These are phyloP conservation scores for Cyanistes caeruleus DNA, from an alignment of 2,113 vertebrate species.

Conservation along the genomic window DNA sequence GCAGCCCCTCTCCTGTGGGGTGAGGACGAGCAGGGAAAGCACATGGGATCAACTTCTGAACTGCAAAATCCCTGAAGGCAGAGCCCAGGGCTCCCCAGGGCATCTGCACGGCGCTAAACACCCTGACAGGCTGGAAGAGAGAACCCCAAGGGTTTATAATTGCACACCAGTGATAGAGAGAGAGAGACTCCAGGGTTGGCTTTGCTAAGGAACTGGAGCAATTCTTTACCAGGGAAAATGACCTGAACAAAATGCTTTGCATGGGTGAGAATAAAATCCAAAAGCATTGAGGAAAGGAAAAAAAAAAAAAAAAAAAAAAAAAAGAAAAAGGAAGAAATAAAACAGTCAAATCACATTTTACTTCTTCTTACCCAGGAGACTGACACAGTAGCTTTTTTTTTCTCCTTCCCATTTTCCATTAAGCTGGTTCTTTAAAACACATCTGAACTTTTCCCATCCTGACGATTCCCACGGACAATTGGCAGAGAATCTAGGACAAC, in stretches of 20 bases:
- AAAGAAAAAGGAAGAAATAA: slow-evolving; percentile 44
- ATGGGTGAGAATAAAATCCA: slow-evolving; percentile 18
- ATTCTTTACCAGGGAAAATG: not conserved
- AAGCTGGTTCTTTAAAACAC: slow-evolving; percentile 85
- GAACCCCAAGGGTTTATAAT: not conserved
- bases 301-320: not conserved
- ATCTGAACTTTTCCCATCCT: slow-evolving; percentile 95
- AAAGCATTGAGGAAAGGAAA: not conserved
- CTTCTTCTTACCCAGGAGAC: slow-evolving; percentile 68
- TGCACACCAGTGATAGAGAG: not conserved
- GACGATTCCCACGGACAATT: slow-evolving; percentile 97
- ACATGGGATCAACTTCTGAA: not conserved
- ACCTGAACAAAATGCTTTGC: slow-evolving; percentile 35
- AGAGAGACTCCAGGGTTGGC: not conserved
- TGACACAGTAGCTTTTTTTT: slow-evolving; percentile 57
- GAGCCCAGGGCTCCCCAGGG: not conserved
- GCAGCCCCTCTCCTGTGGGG: not conserved
- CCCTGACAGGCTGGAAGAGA: not conserved
- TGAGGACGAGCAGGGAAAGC: not conserved
- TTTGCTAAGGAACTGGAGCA: not conserved
- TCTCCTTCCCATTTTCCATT: slow-evolving; percentile 79
- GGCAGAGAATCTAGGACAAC: slow-evolving; percentile 91
- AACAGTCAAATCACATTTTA: slow-evolving; percentile 58
- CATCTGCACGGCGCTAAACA: not conserved
- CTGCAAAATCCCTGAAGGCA: not conserved